Evolutionary conservation across 2,888 invertebrate genomes (phyloP), one percentile per base, ranked within the genome.

Genomic region (Drosophila limbata): DNA sequence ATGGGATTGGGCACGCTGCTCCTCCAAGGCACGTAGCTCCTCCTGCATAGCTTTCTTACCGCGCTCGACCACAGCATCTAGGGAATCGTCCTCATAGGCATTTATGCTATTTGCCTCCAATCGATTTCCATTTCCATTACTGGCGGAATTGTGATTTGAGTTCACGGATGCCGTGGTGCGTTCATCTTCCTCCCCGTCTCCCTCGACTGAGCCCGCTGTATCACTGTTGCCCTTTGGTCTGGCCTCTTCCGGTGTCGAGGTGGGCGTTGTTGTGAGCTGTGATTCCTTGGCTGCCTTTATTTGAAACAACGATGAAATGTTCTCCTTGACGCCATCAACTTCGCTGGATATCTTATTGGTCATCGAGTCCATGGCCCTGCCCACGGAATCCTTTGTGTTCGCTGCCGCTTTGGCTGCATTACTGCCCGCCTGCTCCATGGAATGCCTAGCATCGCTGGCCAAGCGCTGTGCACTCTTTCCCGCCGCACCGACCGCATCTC

Each of bases 91-190:
- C 57, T 79, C 82, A 37, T 73, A 86, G 9, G 73, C 75, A 45
- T 74, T 73, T 13, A 63, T 75, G 48, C 59, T 70, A 25, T 66
- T 66, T 37, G 87, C 60, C 65, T 85, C 88, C 19, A 79, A 90
- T 11, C 66, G 66, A 21, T 66, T 72, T 0, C 84, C 87, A 37
- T 90, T 89, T 0, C 83, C 89, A 42, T 89, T 40, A 3, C 85
- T 85, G 0, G 80, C 76, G 2, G 88, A 89, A 28, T 88, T 89
- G 44, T 90, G 88, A 50, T 89, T 91, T 0, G 92, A 92, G 64
- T 91, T 92, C 1, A 92, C 91, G 0, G 92, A 92, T 4, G 92
- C 92, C 1, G 92, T 92, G 10, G 92, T 92, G 1, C 92, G 83
- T 62, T 92, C 92, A 64, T 92, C 92, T 60, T 91, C 91, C 53